phyloP scores from a whole-genome alignment of 2,113 vertebrate species.

The Xenopus tropicalis region DNA sequence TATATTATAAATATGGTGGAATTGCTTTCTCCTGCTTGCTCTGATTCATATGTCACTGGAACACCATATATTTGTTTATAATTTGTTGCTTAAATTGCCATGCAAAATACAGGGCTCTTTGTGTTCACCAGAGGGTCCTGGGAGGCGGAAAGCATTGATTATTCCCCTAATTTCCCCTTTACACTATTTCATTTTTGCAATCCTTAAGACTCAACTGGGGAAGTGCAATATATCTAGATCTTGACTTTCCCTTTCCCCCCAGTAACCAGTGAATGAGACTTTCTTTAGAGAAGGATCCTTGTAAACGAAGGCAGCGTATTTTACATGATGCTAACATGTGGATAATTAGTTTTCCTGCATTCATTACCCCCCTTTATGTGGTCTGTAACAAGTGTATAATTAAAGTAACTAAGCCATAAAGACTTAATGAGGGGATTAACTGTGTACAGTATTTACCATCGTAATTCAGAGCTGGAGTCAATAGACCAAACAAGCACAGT shows the following conservation, averaged over 20 bases:
- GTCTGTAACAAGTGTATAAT: constrained; percentile 87
- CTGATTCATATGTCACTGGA: too few relatives aligned
- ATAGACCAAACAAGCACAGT: constrained; percentile 45
- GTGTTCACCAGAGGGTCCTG: constrained; percentile 13
- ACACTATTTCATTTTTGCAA: too few relatives aligned
- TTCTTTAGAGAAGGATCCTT: constrained; percentile 48
- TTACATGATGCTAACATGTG: constrained; percentile 79
- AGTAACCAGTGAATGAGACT: constrained; percentile 38
- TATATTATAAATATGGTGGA: too few relatives aligned
- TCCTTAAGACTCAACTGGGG: too few relatives aligned
- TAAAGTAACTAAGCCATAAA: constrained; percentile 88
- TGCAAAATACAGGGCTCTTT: too few relatives aligned
- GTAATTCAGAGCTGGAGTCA: constrained; percentile 67
- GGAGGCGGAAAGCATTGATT: constrained; percentile 24
- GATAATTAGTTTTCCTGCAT: constrained; percentile 91
- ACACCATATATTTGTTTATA: too few relatives aligned
- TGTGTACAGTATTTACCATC: constrained; percentile 67
- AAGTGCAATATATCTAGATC: background rate
- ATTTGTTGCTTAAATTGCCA: too few relatives aligned
- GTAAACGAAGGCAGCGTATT: constrained; percentile 67
- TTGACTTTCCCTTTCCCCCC: constrained; percentile 16
- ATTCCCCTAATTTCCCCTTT: too few relatives aligned
- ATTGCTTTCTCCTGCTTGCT: too few relatives aligned
- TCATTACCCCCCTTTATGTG: constrained; percentile 87
- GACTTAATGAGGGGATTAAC: constrained; percentile 77